Base-by-base conservation (phyloP, 2,888 invertebrate species). In the Chorisops tibialis region DNA sequence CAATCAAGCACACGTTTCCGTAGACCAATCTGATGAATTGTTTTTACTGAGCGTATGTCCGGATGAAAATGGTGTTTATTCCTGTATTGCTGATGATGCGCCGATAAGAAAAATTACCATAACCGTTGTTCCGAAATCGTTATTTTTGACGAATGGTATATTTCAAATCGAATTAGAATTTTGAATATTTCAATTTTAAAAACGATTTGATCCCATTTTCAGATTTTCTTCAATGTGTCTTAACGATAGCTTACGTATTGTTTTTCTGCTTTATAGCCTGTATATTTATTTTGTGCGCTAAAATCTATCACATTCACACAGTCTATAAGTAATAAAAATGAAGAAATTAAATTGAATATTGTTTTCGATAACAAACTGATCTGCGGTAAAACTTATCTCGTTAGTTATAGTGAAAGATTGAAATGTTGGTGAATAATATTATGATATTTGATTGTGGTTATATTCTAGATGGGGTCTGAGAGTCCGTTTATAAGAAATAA, bases 21-120 rank as follows among this genome's bases (percentile, higher is more conserved):
- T 63, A 16, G 63, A 63, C 19, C 24, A 50, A 14, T 18, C 35
- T 9, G 41, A 58, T 19, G 41, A 24, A 11, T 45, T 63, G 9
- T 45, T 51, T 19, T 45, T 63, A 14, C 43, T 19, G 12, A 24
- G 51, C 16, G 38, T 63, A 7, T 16, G 47, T 45, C 43, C 12
- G 19, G 19, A 11, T 4, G 60, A 63, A 22, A 49, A 37, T 19
- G 63, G 63, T 37, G 12, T 51, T 6, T 63, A 61, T 35, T 61
- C 63, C 12, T 63, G 63, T 19, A 38, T 63, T 47, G 63, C 58
- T 5, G 58, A 63, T 24, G 41, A 43, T 43, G 18, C 51, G 7
- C 58, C 63, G 19, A 51, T 63, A 4, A 58, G 50, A 35, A 50
- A 45, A 38, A 38, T 63, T 4, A 30, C 56, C 35, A 51, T 63